A percentile compares a stretch with the other conserved stretches of the same genome.
Evolutionary conservation across 2,888 invertebrate genomes (phyloP).

Genomic region (Drosophila limbata): DNA sequence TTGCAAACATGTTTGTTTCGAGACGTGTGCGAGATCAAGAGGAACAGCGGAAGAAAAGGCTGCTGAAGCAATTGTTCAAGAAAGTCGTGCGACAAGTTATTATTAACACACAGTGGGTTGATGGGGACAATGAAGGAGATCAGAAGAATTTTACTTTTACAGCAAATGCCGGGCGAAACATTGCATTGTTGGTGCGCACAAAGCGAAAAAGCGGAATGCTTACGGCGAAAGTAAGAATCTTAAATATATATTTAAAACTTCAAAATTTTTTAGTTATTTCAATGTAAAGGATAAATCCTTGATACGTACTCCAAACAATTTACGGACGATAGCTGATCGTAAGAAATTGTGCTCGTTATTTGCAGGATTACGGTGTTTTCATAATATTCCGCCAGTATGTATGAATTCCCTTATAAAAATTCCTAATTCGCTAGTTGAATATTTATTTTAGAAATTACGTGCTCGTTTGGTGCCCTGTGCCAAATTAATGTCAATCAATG

Average conservation of each 20-base stretch:
- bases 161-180: conserved; percentile 85
- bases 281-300: conserved; percentile 87
- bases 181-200: conserved; percentile 86
- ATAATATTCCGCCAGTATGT: conserved; percentile 87
- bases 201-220: conserved; percentile 86
- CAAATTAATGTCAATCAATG: conserved; percentile 88
- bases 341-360: conserved; percentile 87
- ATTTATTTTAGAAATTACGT: conserved; percentile 86
- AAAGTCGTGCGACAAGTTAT: conserved; percentile 87
- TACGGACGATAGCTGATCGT: conserved; percentile 87
- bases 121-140: conserved; percentile 54
- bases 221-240: conserved; percentile 84
- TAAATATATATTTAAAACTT: neutral
- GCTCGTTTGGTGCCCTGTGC: conserved; percentile 88
- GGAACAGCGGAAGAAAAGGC: conserved; percentile 82
- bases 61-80: conserved; percentile 87
- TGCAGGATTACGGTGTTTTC: conserved; percentile 88
- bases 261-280: neutral
- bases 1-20: conserved; percentile 21
- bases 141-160: conserved; percentile 40
- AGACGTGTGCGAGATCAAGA: conserved; percentile 53
- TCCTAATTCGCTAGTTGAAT: conserved; percentile 2
- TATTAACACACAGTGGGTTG: conserved; percentile 85
- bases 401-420: conserved; percentile 16
- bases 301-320: conserved; percentile 86